These are phyloP conservation scores for Eleutherodactylus coqui DNA, from an alignment of 2,797 vertebrate species.

Conservation along the genomic window DNA sequence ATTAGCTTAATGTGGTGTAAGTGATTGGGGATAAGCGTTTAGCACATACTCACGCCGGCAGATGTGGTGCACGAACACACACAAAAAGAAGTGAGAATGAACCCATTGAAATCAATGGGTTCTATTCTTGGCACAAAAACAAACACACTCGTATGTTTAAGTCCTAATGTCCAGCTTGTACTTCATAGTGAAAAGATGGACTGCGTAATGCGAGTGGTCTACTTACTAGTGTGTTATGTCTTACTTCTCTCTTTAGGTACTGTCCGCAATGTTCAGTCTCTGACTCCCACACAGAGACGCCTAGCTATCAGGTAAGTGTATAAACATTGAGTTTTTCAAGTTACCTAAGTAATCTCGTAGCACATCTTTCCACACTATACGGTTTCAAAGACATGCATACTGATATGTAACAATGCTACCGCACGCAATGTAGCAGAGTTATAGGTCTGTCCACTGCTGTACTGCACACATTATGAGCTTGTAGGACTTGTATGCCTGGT, in stretches of 20 bases:
- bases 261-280: slow-evolving; percentile 29
- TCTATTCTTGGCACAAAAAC: no score
- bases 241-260: slow-evolving; percentile 32
- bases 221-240: no score
- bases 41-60: no score
- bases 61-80: no score
- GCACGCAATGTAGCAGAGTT: background rate
- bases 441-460: no score
- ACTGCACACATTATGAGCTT: background rate
- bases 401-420: background rate
- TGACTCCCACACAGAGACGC: slow-evolving; percentile 46
- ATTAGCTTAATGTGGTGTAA: no score
- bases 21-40: no score
- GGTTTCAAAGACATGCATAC: background rate
- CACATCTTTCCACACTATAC: background rate
- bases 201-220: background rate
- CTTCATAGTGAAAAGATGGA: background rate
- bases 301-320: slow-evolving; percentile 48
- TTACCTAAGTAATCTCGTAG: background rate
- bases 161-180: no score
- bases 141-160: no score
- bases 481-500: background rate
- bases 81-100: no score
- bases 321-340: no score
- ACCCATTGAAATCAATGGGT: no score